Conservation (phyloP, 1,140 invertebrate species). For the Heterodera carotae region DNA sequence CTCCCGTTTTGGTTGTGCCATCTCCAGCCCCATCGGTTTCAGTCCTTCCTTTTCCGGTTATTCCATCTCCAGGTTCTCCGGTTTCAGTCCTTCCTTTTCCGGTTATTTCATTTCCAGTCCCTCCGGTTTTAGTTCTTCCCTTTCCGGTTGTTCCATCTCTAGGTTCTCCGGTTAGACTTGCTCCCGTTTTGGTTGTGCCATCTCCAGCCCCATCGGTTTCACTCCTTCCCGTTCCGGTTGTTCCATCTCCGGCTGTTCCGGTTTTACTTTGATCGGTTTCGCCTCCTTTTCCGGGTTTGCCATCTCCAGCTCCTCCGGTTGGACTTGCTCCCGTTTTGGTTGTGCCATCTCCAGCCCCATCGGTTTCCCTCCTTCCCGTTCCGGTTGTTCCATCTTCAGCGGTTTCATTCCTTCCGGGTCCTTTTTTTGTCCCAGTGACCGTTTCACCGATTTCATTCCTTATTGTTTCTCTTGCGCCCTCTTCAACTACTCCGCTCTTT, state of each 20-base stretch:
- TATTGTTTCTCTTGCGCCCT: neutral
- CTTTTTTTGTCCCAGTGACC: too few relatives aligned
- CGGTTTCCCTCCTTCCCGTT: constrained; percentile 8
- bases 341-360: neutral
- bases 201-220: neutral
- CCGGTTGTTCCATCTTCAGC: neutral
- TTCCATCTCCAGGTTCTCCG: too few relatives aligned
- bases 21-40: too few relatives aligned
- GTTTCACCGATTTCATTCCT: constrained; percentile 6
- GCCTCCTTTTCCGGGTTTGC: neutral
- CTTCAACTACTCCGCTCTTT: too few relatives aligned
- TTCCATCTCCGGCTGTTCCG: neutral
- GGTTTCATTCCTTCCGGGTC: neutral
- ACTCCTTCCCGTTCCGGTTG: constrained; percentile 7
- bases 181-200: neutral
- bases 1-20: too few relatives aligned
- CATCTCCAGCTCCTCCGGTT: too few relatives aligned
- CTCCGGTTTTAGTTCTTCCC: neutral
- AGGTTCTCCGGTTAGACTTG: neutral
- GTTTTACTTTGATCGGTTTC: neutral
- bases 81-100: neutral
- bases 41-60: too few relatives aligned
- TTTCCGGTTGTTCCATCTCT: neutral
- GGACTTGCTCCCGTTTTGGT: too few relatives aligned
- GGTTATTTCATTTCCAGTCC: neutral